Base-by-base conservation (phyloP, 1,140 invertebrate species). In the Megalonaias nervosa region DNA sequence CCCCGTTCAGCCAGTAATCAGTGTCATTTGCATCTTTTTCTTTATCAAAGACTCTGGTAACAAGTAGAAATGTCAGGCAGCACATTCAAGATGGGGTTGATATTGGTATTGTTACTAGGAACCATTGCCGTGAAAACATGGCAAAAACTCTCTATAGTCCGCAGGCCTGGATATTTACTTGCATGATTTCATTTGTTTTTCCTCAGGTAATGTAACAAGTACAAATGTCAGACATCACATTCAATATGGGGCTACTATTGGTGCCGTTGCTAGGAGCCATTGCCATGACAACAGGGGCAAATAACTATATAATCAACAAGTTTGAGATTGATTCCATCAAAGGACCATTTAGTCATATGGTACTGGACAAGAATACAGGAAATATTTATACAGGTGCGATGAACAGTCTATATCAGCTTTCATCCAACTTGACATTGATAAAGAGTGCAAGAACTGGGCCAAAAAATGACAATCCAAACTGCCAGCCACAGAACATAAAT, bases 381-480 rank as follows among this genome's bases (percentile, higher is more conserved):
- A 93, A 96, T 62, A 93, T 99, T 14, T 99, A 97, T 92, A 93
- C 99, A 67, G 98, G 97, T 69, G 97, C 96, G 59, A 96, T 98
- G 14, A 99, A 99, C 92, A 93, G 94, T 70, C 93, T 99, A 58
- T 99, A 97, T 90, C 97, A 98, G 91, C 92, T 99, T 19, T 95
- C 96, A 21, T 94, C 95, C 12, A 94, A 95, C 86, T 92, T 99
- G 66, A 93, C 94, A 64, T 91, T 95, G 48, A 93, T 95, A 38
- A 94, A 95, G 82, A 93, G 93, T 55, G 96, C 95, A 31, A 92
- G 93, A 79, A 99, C 97, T 21, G 98, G 98, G 0, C 98, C 98
- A 5, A 93, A 95, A 86, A 93, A 95, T 81, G 97, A 99, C 91
- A 96, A 96, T 60, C 93, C 95, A 14, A 94, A 98, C 91, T 97